These are phyloP conservation scores for Strongylocentrotus purpuratus DNA, from an alignment of 35 echinoderm and acorn worm species.

Conservation along the genomic window DNA sequence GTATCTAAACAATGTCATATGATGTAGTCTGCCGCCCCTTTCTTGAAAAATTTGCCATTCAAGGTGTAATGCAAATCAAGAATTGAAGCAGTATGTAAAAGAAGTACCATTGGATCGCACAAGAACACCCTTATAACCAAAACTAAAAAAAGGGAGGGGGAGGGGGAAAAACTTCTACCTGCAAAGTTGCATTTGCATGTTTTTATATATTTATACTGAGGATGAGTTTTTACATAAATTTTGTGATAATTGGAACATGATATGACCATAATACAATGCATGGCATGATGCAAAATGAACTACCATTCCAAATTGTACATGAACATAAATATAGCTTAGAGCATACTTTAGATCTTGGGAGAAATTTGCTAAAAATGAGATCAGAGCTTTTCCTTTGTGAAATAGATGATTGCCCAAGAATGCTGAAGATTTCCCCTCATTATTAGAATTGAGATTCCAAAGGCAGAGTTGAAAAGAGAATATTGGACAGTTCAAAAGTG, in stretches of 20 bases:
- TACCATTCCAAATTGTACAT: background rate
- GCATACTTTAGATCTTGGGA: no score
- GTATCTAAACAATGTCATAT: no score
- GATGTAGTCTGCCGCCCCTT: no score
- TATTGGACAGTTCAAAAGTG: background rate
- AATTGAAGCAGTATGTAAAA: no score
- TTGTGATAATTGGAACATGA: background rate
- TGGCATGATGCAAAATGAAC: background rate
- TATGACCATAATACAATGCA: background rate
- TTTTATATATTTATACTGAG: background rate
- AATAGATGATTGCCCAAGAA: background rate
- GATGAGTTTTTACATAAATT: background rate
- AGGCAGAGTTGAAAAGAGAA: background rate
- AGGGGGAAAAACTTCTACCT: no score
- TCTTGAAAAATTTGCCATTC: no score
- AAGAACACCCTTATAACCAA: no score
- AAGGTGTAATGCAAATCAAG: no score
- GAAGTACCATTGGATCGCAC: no score
- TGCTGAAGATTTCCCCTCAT: background rate
- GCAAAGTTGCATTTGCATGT: background rate
- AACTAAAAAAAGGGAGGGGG: no score
- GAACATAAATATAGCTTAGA: background rate
- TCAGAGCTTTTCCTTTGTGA: background rate
- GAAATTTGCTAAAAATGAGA: no score
- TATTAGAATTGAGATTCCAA: background rate